Evolutionary conservation across 2,797 vertebrate genomes (phyloP).

Genomic region (Brotula barbata): DNA sequence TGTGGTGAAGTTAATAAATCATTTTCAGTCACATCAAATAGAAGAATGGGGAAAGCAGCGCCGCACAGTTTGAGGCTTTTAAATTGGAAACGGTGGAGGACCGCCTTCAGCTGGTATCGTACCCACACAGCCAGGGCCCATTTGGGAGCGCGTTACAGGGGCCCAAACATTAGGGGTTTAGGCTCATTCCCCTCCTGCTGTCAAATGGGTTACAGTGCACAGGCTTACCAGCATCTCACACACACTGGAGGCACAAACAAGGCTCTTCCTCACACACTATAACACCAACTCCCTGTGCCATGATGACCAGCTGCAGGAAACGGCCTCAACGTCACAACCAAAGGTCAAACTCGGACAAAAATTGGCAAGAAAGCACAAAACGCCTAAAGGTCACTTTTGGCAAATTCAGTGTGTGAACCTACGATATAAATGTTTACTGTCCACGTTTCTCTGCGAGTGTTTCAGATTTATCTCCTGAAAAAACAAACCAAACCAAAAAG

Average conservation of each 20-base stretch:
- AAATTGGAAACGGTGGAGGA: conserved; percentile 19
- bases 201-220: neutral
- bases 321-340: too few species aligned
- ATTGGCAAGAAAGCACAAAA: too few species aligned
- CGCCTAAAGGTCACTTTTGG: too few species aligned
- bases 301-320: too few species aligned
- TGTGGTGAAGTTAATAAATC: conserved; percentile 20
- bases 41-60: conserved; percentile 17
- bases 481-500: too few species aligned
- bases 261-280: neutral
- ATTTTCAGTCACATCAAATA: conserved; percentile 30
- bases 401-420: too few species aligned
- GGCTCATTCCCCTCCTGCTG: conserved; percentile 15
- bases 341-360: too few species aligned
- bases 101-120: conserved; percentile 11
- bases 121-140: conserved; percentile 7
- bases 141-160: neutral
- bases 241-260: neutral
- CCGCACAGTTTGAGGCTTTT: conserved; percentile 33
- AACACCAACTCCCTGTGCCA: neutral
- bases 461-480: too few species aligned
- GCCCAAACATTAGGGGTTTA: neutral
- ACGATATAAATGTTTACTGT: too few species aligned
- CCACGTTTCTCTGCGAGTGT: too few species aligned
- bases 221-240: conserved; percentile 4